Base-by-base conservation (phyloP, 2,797 vertebrate genomes). In the Pitangus sulphuratus region DNA sequence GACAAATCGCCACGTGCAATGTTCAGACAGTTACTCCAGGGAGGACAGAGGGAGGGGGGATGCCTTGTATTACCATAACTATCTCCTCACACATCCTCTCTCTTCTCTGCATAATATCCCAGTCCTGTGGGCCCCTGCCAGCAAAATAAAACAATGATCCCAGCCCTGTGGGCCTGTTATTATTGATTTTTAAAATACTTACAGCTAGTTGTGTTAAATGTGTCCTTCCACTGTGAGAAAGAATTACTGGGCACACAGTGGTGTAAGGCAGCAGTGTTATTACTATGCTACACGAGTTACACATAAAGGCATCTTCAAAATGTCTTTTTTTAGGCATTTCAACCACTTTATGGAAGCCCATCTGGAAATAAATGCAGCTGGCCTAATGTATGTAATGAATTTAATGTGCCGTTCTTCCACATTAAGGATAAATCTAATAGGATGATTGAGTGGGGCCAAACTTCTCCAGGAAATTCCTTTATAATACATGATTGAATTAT, bases 391-490 rank as follows among this genome's bases (percentile, higher is more conserved):
- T 90, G 85, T 94, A 94, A 97, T 96, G 95, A 95, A 93, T 94
- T 86, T 96, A 97, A 94, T 90, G 93, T 80, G 87, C 83, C 0
- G 0, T 86, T 95, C 95, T 95, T 96, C 94, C 91, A 93, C 91
- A 96, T 95, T 95, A 96, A 87, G 95, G 85, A 90, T 84, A 92
- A 95, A 91, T 87, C 89, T 96, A 96, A 95, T 95, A 77, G 91
- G 77, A 93, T 96, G 96, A 97, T 95, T 95, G 94, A 97, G 83
- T 90, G 83, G 58, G 87, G 74, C 91, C 93, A 94, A 95, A 84
- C 60, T 87, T 93, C 70, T 96, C 33, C 96, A 97, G 95, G 96
- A 97, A 97, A 97, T 97, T 96, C 96, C 94, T 96, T 94, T 94
- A 87, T 87, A 96, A 96, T 91, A 91, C 86, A 91, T 88, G 94